Conservation (phyloP, 2,113 vertebrate species). For the Scortum barcoo region DNA sequence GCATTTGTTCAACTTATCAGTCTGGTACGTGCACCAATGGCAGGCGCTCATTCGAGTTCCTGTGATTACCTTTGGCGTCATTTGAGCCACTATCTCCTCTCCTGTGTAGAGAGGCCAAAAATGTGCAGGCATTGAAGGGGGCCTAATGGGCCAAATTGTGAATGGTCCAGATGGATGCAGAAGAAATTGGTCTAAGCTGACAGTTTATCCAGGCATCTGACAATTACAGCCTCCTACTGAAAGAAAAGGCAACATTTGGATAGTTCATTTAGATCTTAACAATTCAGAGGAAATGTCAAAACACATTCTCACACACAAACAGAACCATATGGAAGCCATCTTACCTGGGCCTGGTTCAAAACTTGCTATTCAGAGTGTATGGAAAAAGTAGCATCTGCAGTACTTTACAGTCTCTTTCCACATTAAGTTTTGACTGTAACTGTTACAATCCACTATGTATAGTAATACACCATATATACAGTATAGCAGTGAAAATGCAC, state of each 20-base stretch:
- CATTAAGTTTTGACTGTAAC: constrained; percentile 10
- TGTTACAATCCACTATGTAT: neutral
- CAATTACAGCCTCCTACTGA: constrained; percentile 75
- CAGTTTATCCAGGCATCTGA: constrained; percentile 80
- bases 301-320: constrained; percentile 56
- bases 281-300: constrained; percentile 69
- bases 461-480: neutral
- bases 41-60: constrained; percentile 65
- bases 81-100: constrained; percentile 77
- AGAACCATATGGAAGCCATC: constrained; percentile 58
- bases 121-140: constrained; percentile 75
- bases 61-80: constrained; percentile 81
- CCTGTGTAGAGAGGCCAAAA: constrained; percentile 83
- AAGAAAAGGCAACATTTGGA: constrained; percentile 77
- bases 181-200: constrained; percentile 78
- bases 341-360: constrained; percentile 52
- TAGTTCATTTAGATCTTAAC: constrained; percentile 75
- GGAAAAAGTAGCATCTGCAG: constrained; percentile 25
- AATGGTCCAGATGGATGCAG: constrained; percentile 75
- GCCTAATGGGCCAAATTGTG: constrained; percentile 80
- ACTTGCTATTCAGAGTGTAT: neutral
- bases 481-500: neutral
- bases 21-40: constrained; percentile 50
- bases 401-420: constrained; percentile 1
- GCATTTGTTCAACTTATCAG: constrained; percentile 67